Evolutionary conservation across 2,113 vertebrate genomes (phyloP).

Genomic region (Parus major): DNA sequence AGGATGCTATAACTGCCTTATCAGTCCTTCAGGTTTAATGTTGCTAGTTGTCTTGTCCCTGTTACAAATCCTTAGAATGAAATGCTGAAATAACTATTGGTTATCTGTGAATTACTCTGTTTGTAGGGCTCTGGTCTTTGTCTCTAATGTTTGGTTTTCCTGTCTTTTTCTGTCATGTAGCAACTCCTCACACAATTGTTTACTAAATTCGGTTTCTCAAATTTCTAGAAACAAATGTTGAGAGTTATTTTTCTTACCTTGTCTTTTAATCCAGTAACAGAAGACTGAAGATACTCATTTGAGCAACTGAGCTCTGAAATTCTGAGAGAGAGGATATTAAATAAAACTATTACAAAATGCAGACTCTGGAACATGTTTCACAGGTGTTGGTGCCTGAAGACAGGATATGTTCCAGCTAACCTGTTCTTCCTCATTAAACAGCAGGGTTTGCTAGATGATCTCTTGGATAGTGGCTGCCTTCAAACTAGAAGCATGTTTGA

Average conservation of each 20-base stretch:
- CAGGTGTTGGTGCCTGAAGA: not conserved
- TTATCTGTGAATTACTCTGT: not conserved
- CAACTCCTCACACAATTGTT: not conserved
- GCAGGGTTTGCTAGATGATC: not conserved
- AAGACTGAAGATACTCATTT: not conserved
- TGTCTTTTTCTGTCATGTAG: not conserved
- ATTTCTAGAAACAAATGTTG: not conserved
- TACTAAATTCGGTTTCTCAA: not conserved
- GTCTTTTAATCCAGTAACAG: not conserved
- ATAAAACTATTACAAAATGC: not conserved
- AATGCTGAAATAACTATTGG: not conserved
- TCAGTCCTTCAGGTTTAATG: not conserved
- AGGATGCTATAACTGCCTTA: not conserved
- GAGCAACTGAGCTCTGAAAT: not conserved
- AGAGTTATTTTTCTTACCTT: not conserved
- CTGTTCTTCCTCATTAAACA: not conserved
- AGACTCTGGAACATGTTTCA: not conserved
- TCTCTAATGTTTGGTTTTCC: not conserved
- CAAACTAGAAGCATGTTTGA: not conserved
- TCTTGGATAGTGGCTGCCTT: not conserved
- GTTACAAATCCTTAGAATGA: not conserved
- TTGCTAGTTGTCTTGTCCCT: not conserved
- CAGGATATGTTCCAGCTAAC: rapidly evolving
- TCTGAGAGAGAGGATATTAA: not conserved
- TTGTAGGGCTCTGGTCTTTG: not conserved